Evolutionary conservation across 2,113 vertebrate species (phyloP).

Genomic region (Anseranas semipalmata): DNA sequence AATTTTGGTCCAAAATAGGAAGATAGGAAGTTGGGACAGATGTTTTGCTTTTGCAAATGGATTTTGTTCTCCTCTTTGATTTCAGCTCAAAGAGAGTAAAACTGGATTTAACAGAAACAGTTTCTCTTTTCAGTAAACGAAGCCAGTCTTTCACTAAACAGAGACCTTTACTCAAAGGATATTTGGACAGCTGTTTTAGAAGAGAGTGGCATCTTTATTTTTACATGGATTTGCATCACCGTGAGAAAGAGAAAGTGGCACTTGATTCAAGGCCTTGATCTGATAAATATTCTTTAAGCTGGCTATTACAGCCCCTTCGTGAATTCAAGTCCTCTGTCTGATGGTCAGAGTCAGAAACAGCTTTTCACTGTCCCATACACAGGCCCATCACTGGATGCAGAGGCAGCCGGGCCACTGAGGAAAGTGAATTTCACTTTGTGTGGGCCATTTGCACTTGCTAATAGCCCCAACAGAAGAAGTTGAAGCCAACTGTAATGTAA

Average conservation of each 20-base stretch:
- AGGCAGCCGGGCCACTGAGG: not conserved
- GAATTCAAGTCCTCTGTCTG: not conserved
- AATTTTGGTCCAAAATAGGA: not conserved
- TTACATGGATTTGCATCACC: not conserved
- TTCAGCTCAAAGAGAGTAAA: no score
- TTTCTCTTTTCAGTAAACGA: not conserved
- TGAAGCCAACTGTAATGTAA: not conserved
- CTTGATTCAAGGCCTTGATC: not conserved
- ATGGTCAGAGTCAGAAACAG: not conserved
- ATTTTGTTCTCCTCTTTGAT: no score
- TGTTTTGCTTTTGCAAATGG: no score
- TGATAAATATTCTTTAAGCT: not conserved
- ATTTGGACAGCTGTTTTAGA: not conserved
- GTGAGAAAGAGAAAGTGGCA: no score
- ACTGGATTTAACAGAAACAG: no score
- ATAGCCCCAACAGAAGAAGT: not conserved
- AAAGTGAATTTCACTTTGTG: not conserved
- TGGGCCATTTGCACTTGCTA: not conserved
- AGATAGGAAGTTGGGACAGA: no score
- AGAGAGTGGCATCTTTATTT: not conserved
- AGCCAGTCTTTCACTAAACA: not conserved
- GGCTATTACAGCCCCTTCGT: not conserved
- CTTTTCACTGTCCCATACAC: fast-evolving
- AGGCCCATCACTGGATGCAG: not conserved
- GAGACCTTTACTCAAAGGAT: not conserved